A percentile compares a stretch with the other conserved stretches of the same genome.
Evolutionary conservation across 2,888 invertebrate genomes (phyloP).

Genomic region (Dicycla oo): DNA sequence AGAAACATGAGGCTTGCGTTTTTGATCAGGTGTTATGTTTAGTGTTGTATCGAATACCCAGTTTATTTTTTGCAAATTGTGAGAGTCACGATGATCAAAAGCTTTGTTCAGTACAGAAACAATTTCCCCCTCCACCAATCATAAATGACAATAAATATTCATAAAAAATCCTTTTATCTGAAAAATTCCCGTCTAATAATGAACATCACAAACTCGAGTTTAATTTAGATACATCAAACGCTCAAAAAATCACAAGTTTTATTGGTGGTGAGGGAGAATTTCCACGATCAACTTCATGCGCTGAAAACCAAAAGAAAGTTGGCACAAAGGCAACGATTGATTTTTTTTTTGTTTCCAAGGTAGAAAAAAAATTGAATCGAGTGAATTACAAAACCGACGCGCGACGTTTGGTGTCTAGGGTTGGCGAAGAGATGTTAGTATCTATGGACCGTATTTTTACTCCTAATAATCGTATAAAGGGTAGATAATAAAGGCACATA

Average conservation of each 20-base stretch:
- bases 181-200: constrained; percentile 73
- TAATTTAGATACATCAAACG: constrained; percentile 84
- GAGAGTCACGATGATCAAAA: constrained; percentile 11
- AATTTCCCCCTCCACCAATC: constrained; percentile 27
- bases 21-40: background rate
- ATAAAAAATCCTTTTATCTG: constrained; percentile 63
- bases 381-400: constrained; percentile 84
- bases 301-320: constrained; percentile 86
- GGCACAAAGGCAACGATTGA: constrained; percentile 81
- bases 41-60: background rate
- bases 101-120: background rate
- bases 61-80: background rate
- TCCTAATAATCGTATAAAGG: background rate
- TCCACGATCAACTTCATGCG: constrained; percentile 85
- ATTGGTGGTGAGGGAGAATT: constrained; percentile 80
- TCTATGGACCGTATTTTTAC: constrained; percentile 2
- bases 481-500: background rate
- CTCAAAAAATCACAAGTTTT: constrained; percentile 82
- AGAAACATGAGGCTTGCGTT: background rate
- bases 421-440: constrained; percentile 59
- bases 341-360: constrained; percentile 83
- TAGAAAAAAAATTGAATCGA: constrained; percentile 84
- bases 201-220: constrained; percentile 70
- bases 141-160: constrained; percentile 62
- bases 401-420: constrained; percentile 77